Evolutionary conservation across 2,113 vertebrate genomes (phyloP).

Genomic region (Clarias macrocephalus): DNA sequence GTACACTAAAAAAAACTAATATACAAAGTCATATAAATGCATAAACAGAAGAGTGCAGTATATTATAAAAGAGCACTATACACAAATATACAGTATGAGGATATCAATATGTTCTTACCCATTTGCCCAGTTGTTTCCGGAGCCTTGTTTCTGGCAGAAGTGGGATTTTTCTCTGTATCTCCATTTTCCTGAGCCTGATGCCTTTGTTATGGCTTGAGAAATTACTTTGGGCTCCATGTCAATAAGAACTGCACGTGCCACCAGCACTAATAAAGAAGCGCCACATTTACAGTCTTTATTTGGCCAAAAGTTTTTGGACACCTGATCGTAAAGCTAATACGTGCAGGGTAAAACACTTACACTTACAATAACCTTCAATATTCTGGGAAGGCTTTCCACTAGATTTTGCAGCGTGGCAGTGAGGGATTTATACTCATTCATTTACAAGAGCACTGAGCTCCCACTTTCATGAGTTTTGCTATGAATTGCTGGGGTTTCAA

Average conservation of each 20-base stretch:
- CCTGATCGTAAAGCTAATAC: neutral
- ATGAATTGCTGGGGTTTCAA: too few species aligned
- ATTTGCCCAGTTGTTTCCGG: slow-evolving; percentile 97
- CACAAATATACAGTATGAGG: neutral
- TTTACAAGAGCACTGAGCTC: neutral
- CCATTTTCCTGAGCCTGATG: slow-evolving; percentile 81
- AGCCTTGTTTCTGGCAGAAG: slow-evolving; percentile 94
- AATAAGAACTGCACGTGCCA: slow-evolving; percentile 85
- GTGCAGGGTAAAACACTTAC: neutral
- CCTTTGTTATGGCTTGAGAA: slow-evolving; percentile 76
- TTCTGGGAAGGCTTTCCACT: neutral
- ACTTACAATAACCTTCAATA: neutral
- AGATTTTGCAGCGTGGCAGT: neutral
- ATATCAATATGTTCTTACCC: slow-evolving; percentile 74
- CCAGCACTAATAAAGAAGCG: slow-evolving; percentile 63
- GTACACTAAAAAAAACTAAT: neutral
- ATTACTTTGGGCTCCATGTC: slow-evolving; percentile 99
- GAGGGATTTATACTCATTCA: neutral
- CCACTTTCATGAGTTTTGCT: too few species aligned
- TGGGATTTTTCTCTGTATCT: slow-evolving; percentile 74
- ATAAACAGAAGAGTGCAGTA: neutral
- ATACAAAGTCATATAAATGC: neutral
- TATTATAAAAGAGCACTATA: neutral
- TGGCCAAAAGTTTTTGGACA: neutral
- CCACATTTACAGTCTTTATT: too few species aligned